Evolutionary conservation across 2,797 vertebrate genomes (phyloP), one percentile per base, ranked within the genome.

Genomic region (Cheirogaleus major): DNA sequence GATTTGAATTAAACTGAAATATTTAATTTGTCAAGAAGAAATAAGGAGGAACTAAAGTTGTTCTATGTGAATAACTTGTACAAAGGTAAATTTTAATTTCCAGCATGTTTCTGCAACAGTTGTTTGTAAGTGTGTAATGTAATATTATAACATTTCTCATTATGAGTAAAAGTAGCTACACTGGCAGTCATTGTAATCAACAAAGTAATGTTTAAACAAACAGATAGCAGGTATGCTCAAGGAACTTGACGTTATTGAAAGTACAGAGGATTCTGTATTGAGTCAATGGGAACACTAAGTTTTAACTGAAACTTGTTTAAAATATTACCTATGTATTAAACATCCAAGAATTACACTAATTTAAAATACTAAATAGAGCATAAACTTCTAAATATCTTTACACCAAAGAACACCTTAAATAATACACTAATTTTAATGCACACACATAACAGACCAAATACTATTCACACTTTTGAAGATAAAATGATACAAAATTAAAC

Each of bases 151-250:
- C 96, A 41, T 95, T 97, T 91, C 96, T 93, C 81, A 93, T 97
- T 97, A 97, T 94, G 94, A 96, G 87, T 97, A 97, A 95, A 97
- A 98, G 97, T 96, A 98, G 97, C 82, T 97, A 91, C 50, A 87
- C 85, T 98, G 96, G 98, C 96, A 98, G 89, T 96, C 93, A 95
- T 97, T 98, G 98, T 93, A 98, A 97, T 97, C 95, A 98, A 97
- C 93, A 97, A 98, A 91, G 85, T 94, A 69, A 80, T 91, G 95
- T 72, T 97, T 79, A 76, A 97, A 98, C 96, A 98, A 82, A 73
- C 90, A 98, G 76, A 98, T 73, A 98, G 88, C 92, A 98, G 97
- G 35, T 75, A 97, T 78, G 59, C 97, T 98, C 67, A 97, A 84
- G 94, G 93, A 98, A 97, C 75, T 97, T 97, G 84, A 97, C 92